These are phyloP conservation scores for Cavia aperea DNA, from an alignment of 2,113 vertebrate species.

Conservation along the genomic window DNA sequence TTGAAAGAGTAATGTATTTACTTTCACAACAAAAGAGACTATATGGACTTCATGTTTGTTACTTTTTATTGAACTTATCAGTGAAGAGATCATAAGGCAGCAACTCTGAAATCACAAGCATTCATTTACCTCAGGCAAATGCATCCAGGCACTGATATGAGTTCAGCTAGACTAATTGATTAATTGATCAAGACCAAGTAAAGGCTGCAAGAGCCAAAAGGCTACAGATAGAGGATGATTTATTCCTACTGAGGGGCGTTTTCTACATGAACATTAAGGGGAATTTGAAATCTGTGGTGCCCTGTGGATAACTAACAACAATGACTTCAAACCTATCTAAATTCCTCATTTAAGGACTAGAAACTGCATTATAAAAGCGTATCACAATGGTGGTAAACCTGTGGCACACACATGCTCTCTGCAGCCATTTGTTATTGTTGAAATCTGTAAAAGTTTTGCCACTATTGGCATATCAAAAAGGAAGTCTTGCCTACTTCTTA, in stretches of 20 bases:
- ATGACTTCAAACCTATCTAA: neutral
- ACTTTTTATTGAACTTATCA: neutral
- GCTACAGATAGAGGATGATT: neutral
- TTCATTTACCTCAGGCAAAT: neutral
- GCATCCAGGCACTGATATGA: neutral
- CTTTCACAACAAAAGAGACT: neutral
- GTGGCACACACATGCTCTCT: neutral
- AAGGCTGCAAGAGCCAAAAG: too few relatives aligned
- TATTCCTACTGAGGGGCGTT: neutral
- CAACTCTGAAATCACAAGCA: neutral
- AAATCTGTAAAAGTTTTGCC: neutral
- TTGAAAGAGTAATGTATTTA: neutral
- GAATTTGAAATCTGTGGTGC: neutral
- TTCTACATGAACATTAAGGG: neutral
- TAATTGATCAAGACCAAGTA: neutral
- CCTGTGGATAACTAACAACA: neutral
- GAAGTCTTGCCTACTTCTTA: neutral
- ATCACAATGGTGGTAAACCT: neutral
- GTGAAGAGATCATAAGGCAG: neutral
- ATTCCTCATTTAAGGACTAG: neutral
- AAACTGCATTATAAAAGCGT: neutral
- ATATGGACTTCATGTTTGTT: neutral
- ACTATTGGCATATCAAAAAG: neutral
- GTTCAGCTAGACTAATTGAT: neutral
- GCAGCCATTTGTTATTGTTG: neutral